Conservation (phyloP, 2,113 vertebrate species). For the Dasypus novemcinctus region DNA sequence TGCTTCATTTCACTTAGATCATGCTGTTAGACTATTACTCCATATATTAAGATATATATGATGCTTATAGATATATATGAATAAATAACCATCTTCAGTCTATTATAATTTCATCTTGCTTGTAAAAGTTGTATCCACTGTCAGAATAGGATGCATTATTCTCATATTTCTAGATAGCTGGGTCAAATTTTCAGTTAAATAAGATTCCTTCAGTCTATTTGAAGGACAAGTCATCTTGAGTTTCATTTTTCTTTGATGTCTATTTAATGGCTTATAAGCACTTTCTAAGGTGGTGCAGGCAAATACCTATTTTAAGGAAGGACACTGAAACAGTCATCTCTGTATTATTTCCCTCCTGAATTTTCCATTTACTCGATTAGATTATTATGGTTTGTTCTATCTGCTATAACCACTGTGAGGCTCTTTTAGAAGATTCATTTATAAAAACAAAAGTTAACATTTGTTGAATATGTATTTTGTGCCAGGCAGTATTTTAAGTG, state of each 20-base stretch:
- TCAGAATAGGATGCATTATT: not conserved
- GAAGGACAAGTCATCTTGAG: slow-evolving; percentile 1
- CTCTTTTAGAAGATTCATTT: slow-evolving; percentile 28
- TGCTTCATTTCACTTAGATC: slow-evolving; percentile 9
- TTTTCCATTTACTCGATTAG: slow-evolving; percentile 52
- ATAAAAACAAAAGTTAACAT: not conserved
- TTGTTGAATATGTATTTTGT: not conserved
- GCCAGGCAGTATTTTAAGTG: not conserved
- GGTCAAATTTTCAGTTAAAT: not conserved
- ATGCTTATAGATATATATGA: not conserved
- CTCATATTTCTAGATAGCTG: not conserved
- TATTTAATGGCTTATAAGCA: not conserved
- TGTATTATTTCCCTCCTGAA: slow-evolving; percentile 8
- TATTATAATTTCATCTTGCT: not conserved
- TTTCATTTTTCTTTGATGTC: not conserved
- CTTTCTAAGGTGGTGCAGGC: not conserved
- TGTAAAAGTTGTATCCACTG: not conserved
- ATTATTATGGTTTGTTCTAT: slow-evolving; percentile 53
- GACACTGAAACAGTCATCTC: slow-evolving; percentile 53
- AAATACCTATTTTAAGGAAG: slow-evolving; percentile 44
- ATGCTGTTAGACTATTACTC: not conserved
- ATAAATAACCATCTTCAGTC: not conserved
- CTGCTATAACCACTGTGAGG: slow-evolving; percentile 39
- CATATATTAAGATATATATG: not conserved
- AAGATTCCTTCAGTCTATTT: not conserved